phyloP scores from a whole-genome alignment of 2,113 vertebrate genomes.

The Laterallus jamaicensis region DNA sequence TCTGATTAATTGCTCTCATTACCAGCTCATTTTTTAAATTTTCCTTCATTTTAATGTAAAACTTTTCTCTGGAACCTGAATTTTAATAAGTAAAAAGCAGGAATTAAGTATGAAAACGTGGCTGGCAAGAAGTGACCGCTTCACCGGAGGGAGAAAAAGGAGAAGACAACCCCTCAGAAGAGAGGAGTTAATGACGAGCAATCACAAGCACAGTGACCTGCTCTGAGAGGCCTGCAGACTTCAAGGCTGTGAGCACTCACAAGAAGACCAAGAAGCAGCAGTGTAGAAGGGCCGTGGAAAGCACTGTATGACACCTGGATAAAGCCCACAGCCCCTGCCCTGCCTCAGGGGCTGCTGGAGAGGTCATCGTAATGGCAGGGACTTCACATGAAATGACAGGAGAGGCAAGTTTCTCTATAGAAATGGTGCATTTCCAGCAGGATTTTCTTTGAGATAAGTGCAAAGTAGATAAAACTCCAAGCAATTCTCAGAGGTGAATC shows the following conservation, averaged over 20 bases:
- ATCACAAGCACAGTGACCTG: background rate
- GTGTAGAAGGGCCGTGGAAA: background rate
- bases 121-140: background rate
- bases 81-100: background rate
- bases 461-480: background rate
- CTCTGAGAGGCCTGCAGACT: background rate
- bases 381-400: background rate
- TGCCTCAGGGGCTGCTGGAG: background rate
- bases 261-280: background rate
- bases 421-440: background rate
- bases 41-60: slow-evolving; percentile 34
- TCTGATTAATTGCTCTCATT: slow-evolving; percentile 59
- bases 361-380: background rate
- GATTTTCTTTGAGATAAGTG: background rate
- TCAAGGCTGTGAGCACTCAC: background rate
- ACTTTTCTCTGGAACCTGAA: slow-evolving; percentile 2
- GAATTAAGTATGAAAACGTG: background rate
- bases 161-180: background rate
- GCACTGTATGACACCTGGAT: background rate
- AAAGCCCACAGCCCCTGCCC: background rate
- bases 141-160: background rate
- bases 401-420: background rate
- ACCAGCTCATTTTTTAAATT: slow-evolving; percentile 29
- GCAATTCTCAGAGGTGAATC: background rate
- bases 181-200: background rate